A percentile compares a stretch with the other conserved stretches of the same genome.
These are phyloP conservation scores for Pollenia griseotomentosa DNA, from an alignment of 2,888 invertebrate genomes.

Conservation along the genomic window DNA sequence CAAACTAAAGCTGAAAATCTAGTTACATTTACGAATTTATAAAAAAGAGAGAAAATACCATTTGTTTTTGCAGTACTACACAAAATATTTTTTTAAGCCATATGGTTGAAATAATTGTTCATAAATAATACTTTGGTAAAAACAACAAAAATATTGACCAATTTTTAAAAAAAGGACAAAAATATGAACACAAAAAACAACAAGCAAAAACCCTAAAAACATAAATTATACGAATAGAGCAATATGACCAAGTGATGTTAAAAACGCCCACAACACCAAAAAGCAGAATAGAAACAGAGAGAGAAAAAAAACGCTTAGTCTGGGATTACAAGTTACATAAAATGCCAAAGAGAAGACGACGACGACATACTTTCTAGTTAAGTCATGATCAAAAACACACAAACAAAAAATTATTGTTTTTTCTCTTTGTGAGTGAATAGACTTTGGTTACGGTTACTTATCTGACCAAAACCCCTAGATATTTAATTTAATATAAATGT, in stretches of 20 bases:
- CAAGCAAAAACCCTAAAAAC: slow-evolving; percentile 63
- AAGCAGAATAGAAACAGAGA: slow-evolving; percentile 56
- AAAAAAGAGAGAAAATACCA: not conserved
- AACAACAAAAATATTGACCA: slow-evolving; percentile 66
- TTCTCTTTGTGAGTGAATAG: slow-evolving; percentile 21
- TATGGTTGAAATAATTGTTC: slow-evolving; percentile 77
- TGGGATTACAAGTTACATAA: slow-evolving; percentile 44
- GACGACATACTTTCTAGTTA: slow-evolving; percentile 68
- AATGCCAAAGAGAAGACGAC: slow-evolving; percentile 67
- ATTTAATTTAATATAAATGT: slow-evolving; percentile 73
- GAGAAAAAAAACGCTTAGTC: slow-evolving; percentile 37
- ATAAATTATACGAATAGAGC: slow-evolving; percentile 77
- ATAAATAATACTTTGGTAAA: slow-evolving; percentile 69
- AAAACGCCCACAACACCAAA: slow-evolving; percentile 78
- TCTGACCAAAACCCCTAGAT: slow-evolving; percentile 65
- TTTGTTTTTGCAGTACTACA: not conserved
- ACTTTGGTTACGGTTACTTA: slow-evolving; percentile 69
- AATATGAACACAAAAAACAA: slow-evolving; percentile 60
- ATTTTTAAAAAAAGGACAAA: slow-evolving; percentile 66
- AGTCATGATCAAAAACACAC: slow-evolving; percentile 65
- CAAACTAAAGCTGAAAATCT: slow-evolving; percentile 24
- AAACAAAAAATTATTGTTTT: slow-evolving; percentile 21
- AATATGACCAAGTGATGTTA: slow-evolving; percentile 79
- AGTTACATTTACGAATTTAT: not conserved
- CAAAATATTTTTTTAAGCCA: slow-evolving; percentile 67